A percentile compares a stretch with the other conserved stretches of the same genome.
Evolutionary conservation across 2,797 vertebrate species (phyloP).

Genomic region (Merluccius polli): DNA sequence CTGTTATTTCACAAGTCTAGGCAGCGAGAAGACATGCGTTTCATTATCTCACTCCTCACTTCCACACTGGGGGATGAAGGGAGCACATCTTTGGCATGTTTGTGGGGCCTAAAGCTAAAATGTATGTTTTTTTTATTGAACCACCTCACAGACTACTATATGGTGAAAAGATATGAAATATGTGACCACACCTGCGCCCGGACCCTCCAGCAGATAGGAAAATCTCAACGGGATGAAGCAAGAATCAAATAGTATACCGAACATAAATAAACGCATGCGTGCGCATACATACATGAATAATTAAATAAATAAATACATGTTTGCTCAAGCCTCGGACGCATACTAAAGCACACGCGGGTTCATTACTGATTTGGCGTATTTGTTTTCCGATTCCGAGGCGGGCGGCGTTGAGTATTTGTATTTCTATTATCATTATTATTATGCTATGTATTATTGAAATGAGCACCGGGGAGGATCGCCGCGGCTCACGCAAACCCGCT

Average conservation of each 20-base stretch:
- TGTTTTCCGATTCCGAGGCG: too few species aligned
- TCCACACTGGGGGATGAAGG: slow-evolving; percentile 40
- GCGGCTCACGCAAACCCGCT: neutral
- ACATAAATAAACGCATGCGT: too few species aligned
- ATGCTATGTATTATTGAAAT: neutral
- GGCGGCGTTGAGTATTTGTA: neutral
- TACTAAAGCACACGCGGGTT: neutral
- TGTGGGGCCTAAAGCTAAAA: neutral
- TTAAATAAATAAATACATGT: neutral
- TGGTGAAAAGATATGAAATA: neutral
- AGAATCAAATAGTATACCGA: too few species aligned
- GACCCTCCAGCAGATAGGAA: neutral
- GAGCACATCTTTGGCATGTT: neutral
- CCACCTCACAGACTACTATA: neutral
- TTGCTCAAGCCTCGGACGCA: neutral
- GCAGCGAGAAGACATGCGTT: slow-evolving; percentile 44
- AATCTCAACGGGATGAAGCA: neutral
- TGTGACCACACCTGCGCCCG: neutral
- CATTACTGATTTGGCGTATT: too few species aligned
- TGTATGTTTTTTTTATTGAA: neutral
- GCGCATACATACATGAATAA: slow-evolving; percentile 33
- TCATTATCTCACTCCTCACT: slow-evolving; percentile 39
- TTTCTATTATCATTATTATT: neutral
- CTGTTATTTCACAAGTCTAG: slow-evolving; percentile 54
- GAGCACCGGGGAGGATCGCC: neutral